Evolutionary conservation across 1,140 invertebrate genomes (phyloP).

Genomic region (Hyphantria cunea): DNA sequence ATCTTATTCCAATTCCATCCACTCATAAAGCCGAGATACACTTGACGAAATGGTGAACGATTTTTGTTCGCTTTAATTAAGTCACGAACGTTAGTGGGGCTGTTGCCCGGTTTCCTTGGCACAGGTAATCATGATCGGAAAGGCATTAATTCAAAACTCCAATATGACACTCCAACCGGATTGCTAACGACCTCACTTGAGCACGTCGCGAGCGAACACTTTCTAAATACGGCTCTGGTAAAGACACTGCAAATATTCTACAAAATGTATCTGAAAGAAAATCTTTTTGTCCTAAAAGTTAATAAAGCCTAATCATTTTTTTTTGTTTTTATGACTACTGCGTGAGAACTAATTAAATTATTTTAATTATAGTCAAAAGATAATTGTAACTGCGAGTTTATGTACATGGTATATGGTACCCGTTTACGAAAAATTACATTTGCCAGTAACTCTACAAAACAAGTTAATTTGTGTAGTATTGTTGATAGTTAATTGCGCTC

Average conservation of each 20-base stretch:
- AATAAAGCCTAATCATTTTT: no score
- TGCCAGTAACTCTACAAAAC: no score
- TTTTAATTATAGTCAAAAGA: no score
- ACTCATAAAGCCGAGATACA: conserved; percentile 23
- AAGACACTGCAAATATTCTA: neutral
- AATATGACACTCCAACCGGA: conserved; percentile 41
- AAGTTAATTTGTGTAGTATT: no score
- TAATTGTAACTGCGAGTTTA: no score
- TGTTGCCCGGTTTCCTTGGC: conserved; percentile 47
- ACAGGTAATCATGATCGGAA: conserved; percentile 65
- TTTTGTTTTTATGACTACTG: no score
- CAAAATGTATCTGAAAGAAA: neutral
- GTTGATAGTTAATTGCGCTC: no score
- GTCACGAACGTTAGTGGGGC: conserved; percentile 57
- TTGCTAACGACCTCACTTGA: conserved; percentile 56
- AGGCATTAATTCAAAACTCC: conserved; percentile 62
- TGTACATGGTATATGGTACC: no score
- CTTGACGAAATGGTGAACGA: conserved; percentile 41
- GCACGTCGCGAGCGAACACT: conserved; percentile 47
- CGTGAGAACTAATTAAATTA: no score
- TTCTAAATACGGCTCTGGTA: conserved; percentile 29
- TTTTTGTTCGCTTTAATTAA: conserved; percentile 59
- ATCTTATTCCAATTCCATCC: conserved; percentile 25
- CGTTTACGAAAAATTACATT: no score
- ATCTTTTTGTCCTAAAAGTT: no score